These are phyloP conservation scores for Irena cyanogastra DNA, from an alignment of 2,113 vertebrate genomes.

Conservation along the genomic window DNA sequence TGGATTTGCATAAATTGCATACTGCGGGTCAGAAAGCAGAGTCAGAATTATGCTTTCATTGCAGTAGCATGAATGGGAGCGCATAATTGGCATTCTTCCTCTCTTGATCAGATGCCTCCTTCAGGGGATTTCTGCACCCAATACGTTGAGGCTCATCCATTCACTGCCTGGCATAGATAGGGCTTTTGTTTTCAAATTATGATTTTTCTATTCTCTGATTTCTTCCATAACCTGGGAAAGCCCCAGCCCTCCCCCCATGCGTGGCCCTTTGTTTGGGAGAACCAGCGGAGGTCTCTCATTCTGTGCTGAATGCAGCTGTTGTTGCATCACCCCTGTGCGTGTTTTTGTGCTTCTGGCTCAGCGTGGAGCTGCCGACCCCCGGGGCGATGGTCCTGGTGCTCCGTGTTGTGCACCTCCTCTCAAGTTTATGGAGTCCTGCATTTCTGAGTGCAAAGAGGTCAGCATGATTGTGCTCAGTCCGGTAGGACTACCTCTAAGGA, in stretches of 20 bases:
- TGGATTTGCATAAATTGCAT: conserved; percentile 58
- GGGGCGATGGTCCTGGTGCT: neutral
- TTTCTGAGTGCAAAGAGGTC: neutral
- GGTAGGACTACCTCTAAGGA: neutral
- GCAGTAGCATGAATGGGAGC: conserved; percentile 46
- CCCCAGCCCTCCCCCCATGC: neutral
- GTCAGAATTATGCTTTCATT: conserved; percentile 51
- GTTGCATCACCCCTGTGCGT: neutral
- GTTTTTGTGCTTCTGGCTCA: neutral
- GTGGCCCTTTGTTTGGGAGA: neutral
- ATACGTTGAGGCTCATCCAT: neutral
- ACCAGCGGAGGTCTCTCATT: neutral
- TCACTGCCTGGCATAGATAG: conserved; percentile 28
- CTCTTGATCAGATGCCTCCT: conserved; percentile 47
- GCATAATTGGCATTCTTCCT: conserved; percentile 48
- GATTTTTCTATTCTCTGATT: conserved; percentile 31
- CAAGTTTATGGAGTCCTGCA: neutral
- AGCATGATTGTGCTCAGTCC: neutral
- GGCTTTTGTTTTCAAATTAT: conserved; percentile 57
- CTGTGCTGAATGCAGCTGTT: conserved; percentile 3
- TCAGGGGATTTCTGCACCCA: conserved; percentile 36
- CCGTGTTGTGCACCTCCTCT: neutral
- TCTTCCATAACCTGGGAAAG: conserved; percentile 35
- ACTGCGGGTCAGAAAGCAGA: conserved; percentile 31
- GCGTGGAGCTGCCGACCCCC: fast-evolving